phyloP scores from a whole-genome alignment of 2,113 vertebrate species.

The Thalassarche chlororhynchos region DNA sequence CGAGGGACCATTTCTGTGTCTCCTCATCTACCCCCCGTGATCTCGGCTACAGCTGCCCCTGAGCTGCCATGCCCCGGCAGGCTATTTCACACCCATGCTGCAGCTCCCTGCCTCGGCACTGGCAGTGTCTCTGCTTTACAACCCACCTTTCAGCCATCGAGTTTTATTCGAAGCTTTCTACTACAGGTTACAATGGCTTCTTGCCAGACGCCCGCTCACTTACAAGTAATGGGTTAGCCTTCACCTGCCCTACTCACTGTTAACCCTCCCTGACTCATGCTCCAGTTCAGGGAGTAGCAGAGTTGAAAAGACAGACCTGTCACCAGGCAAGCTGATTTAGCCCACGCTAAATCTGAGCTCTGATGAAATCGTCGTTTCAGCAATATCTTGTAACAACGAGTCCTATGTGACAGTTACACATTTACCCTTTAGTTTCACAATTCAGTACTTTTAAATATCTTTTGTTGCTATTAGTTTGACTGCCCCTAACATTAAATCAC shows the following conservation, averaged over 20 bases:
- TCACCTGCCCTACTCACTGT: not conserved
- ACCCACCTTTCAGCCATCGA: not conserved
- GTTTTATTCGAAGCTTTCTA: not conserved
- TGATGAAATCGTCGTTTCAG: not conserved
- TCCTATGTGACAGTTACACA: not conserved
- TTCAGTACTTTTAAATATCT: not conserved
- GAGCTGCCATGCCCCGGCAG: not conserved
- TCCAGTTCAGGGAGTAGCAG: not conserved
- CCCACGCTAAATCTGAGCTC: not conserved
- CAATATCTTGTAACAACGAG: not conserved
- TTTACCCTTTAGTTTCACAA: not conserved
- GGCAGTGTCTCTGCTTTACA: not conserved
- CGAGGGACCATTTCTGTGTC: rapidly evolving
- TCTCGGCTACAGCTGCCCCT: not conserved
- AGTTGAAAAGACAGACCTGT: not conserved
- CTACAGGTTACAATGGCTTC: not conserved
- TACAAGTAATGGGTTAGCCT: not conserved
- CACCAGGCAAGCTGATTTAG: not conserved
- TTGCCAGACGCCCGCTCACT: not conserved
- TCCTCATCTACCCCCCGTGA: rapidly evolving
- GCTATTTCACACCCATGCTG: not conserved
- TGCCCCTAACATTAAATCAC: not conserved
- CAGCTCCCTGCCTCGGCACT: not conserved
- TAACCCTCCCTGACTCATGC: not conserved
- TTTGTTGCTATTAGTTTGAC: not conserved